Conservation (phyloP, 2,797 vertebrate species). For the Anomalospiza imberbis region DNA sequence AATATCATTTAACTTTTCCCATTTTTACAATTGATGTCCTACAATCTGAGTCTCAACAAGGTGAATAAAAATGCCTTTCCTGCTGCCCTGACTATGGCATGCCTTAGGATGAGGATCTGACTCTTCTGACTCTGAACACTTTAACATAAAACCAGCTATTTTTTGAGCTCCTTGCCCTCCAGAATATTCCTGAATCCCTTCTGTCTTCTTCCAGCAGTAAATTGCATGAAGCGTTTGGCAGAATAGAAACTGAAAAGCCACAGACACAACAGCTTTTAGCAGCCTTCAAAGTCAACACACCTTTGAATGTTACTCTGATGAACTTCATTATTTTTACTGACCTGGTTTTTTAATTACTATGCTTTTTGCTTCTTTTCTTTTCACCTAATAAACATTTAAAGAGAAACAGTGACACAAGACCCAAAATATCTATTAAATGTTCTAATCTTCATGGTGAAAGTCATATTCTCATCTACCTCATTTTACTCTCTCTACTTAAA, state of each 20-base stretch:
- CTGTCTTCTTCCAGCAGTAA: neutral
- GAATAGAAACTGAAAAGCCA: neutral
- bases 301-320: neutral
- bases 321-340: neutral
- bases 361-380: neutral
- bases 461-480: neutral
- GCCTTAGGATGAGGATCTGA: neutral
- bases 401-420: neutral
- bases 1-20: neutral
- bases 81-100: neutral
- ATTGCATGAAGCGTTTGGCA: neutral
- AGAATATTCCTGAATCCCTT: neutral
- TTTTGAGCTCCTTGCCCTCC: neutral
- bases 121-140: neutral
- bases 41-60: neutral
- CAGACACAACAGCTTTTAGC: neutral
- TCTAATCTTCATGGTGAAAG: neutral
- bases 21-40: neutral
- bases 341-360: neutral
- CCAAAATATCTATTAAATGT: neutral
- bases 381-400: neutral
- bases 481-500: neutral
- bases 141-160: neutral
- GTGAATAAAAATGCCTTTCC: neutral
- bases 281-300: neutral